phyloP scores from a whole-genome alignment of 2,797 vertebrate species.

The Eupleurogrammus muticus region DNA sequence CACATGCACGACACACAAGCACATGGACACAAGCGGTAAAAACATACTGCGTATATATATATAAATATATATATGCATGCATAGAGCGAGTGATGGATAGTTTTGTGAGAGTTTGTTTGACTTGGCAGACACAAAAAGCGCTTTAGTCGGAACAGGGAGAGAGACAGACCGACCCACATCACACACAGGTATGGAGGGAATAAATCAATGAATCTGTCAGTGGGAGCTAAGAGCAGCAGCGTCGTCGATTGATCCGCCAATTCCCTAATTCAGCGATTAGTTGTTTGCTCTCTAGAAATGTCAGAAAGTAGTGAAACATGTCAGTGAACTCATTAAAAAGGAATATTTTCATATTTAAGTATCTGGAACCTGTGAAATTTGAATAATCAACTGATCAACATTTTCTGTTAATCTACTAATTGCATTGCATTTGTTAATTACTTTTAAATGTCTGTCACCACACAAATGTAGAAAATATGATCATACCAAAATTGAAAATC shows the following conservation, averaged over 20 bases:
- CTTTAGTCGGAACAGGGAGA: slow-evolving; percentile 20
- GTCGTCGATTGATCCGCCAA: not conserved
- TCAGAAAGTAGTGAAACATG: not conserved
- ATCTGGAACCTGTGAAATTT: too few relatives aligned
- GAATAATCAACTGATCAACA: too few relatives aligned
- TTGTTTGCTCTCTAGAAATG: slow-evolving; percentile 2
- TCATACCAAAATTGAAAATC: not conserved
- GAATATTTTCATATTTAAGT: too few relatives aligned
- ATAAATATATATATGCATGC: slow-evolving; percentile 54
- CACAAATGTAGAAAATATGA: not conserved
- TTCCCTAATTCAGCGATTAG: not conserved
- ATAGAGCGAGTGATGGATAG: slow-evolving; percentile 66
- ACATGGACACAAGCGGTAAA: slow-evolving; percentile 31
- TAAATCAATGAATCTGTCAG: slow-evolving; percentile 68
- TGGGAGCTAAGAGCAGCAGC: slow-evolving; percentile 28
- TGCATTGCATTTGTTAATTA: too few relatives aligned
- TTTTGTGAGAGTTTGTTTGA: slow-evolving; percentile 69
- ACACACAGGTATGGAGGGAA: slow-evolving; percentile 50
- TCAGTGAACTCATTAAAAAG: too few relatives aligned
- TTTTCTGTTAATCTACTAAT: too few relatives aligned
- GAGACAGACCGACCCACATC: slow-evolving; percentile 51
- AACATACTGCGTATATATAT: slow-evolving; percentile 2
- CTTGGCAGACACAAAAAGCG: slow-evolving; percentile 59
- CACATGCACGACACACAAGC: slow-evolving; percentile 12
- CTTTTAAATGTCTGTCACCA: too few relatives aligned